A percentile compares a stretch with the other conserved stretches of the same genome.
These are phyloP conservation scores for Zophobas morio DNA, from an alignment of 1,140 invertebrate species.

Conservation along the genomic window DNA sequence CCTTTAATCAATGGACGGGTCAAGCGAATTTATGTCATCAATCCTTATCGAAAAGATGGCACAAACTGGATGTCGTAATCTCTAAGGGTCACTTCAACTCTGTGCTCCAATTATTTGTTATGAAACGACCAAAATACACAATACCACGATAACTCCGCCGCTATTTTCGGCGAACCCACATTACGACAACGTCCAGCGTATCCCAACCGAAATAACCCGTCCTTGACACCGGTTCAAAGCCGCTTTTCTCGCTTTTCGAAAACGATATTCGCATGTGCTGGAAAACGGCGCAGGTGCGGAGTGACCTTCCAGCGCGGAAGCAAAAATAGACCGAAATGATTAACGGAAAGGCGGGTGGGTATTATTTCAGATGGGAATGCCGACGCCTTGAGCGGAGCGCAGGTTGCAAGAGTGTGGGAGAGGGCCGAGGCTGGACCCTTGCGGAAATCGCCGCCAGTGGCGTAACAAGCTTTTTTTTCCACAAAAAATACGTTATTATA, in stretches of 20 bases:
- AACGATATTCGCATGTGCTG: neutral
- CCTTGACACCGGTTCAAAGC: slow-evolving; percentile 19
- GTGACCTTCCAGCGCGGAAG: too few species aligned
- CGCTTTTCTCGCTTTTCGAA: slow-evolving; percentile 1
- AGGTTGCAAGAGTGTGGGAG: too few species aligned
- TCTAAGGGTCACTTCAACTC: slow-evolving; percentile 21
- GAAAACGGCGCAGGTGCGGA: too few species aligned
- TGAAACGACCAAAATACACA: slow-evolving; percentile 23
- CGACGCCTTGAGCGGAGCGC: too few species aligned
- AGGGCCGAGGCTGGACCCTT: too few species aligned
- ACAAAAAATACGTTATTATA: too few species aligned
- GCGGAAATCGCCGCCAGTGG: too few species aligned
- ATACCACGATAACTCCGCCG: neutral
- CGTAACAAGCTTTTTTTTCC: too few species aligned
- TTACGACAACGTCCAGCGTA: neutral
- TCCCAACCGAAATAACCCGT: slow-evolving; percentile 15
- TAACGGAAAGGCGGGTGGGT: too few species aligned
- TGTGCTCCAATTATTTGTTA: slow-evolving; percentile 31
- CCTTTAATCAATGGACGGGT: slow-evolving; percentile 43
- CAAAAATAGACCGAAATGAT: too few species aligned
- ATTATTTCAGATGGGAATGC: too few species aligned
- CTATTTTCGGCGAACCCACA: neutral
- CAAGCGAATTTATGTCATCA: slow-evolving; percentile 43
- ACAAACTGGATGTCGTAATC: slow-evolving; percentile 36
- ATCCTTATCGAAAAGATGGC: slow-evolving; percentile 30